Conservation (phyloP, 2,113 vertebrate species). For the cat (Felis catus) region DNA sequence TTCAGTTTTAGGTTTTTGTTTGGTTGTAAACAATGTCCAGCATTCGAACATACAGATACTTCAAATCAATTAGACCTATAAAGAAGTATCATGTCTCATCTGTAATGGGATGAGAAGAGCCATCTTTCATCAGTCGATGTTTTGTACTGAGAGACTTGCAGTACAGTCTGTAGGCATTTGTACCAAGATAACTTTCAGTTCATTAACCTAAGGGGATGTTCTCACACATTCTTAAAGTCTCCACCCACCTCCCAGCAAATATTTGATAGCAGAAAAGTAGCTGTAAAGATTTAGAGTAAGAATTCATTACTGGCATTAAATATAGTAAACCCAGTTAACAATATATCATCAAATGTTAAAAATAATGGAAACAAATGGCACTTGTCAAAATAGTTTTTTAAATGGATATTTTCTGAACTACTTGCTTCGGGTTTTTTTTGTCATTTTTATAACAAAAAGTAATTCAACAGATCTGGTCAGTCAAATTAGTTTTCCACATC, state of each 20-base stretch:
- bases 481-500: slow-evolving; percentile 41
- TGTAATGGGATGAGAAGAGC: neutral
- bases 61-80: neutral
- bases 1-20: neutral
- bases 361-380: slow-evolving; percentile 39
- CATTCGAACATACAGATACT: neutral
- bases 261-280: neutral
- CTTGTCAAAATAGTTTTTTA: slow-evolving; percentile 44
- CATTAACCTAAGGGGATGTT: neutral
- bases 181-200: neutral
- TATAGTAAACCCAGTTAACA: neutral
- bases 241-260: neutral
- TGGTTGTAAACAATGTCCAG: neutral
- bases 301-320: slow-evolving; percentile 20
- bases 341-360: neutral
- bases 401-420: slow-evolving; percentile 20
- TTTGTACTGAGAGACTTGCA: neutral
- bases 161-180: too few relatives aligned
- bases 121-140: neutral
- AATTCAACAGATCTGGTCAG: neutral
- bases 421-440: neutral
- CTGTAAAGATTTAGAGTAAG: neutral
- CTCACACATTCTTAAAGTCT: neutral
- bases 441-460: slow-evolving; percentile 39
- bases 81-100: neutral